Evolutionary conservation across 2,888 invertebrate species (phyloP).

Genomic region (Galerucella calmariensis): DNA sequence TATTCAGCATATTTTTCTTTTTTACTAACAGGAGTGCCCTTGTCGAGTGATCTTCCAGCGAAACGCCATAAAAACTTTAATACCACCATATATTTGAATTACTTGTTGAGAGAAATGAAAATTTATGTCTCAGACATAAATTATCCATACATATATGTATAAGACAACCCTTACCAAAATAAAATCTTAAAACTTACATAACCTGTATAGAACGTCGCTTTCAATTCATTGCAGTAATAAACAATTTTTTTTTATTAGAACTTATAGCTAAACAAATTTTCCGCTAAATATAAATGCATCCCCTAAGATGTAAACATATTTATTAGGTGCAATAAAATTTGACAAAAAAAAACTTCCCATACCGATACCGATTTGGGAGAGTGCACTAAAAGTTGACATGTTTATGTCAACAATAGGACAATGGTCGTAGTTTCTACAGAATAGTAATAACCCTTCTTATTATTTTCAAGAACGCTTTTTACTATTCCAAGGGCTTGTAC

Average conservation of each 20-base stretch:
- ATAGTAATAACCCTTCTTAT: conserved; percentile 44
- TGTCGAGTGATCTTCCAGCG: conserved; percentile 26
- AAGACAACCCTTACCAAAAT: conserved; percentile 28
- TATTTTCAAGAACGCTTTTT: conserved; percentile 36
- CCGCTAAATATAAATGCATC: conserved; percentile 50
- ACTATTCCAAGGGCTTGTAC: not conserved
- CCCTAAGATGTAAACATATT: conserved; percentile 49
- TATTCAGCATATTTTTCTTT: conserved; percentile 19
- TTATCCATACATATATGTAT: conserved; percentile 16
- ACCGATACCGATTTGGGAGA: conserved; percentile 30
- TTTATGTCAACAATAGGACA: conserved; percentile 51
- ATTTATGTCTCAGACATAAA: conserved; percentile 32
- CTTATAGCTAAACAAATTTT: conserved; percentile 49
- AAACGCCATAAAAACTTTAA: conserved; percentile 34
- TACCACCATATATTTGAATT: conserved; percentile 35
- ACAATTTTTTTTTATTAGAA: conserved; percentile 32
- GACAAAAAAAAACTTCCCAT: conserved; percentile 38
- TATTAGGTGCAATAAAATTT: conserved; percentile 42
- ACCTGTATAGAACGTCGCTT: conserved; percentile 24
- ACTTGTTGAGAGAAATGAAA: conserved; percentile 36
- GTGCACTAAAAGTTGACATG: conserved; percentile 47
- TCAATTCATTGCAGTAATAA: conserved; percentile 29
- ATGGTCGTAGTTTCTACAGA: conserved; percentile 35
- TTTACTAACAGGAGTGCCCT: conserved; percentile 28
- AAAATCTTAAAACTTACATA: conserved; percentile 33